Evolutionary conservation across 2,113 vertebrate genomes (phyloP).

Genomic region (Microtus pennsylvanicus): DNA sequence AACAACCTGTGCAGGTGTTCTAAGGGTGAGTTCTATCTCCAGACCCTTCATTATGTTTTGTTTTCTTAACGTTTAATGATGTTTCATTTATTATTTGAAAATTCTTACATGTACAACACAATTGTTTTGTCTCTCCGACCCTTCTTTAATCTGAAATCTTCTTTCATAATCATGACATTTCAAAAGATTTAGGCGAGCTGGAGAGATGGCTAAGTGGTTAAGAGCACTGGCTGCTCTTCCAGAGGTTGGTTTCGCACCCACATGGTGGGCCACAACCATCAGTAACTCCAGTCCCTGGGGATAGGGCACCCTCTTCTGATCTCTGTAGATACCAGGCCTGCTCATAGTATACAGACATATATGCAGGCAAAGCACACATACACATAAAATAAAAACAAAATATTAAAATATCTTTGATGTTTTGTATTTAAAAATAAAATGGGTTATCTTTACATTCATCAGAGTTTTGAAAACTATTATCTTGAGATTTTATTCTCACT

Average conservation of each 20-base stretch:
- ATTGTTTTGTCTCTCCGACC: neutral
- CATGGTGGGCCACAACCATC: neutral
- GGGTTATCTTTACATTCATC: neutral
- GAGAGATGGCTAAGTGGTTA: neutral
- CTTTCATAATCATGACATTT: neutral
- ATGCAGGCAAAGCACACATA: neutral
- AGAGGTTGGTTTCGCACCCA: neutral
- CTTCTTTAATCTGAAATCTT: neutral
- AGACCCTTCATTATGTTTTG: neutral
- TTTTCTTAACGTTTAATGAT: neutral
- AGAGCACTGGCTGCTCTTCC: neutral
- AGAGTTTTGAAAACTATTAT: neutral
- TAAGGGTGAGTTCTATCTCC: neutral
- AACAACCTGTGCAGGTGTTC: neutral
- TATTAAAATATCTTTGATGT: neutral
- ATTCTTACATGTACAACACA: neutral
- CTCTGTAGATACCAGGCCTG: neutral
- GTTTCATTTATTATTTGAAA: neutral
- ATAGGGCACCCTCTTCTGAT: neutral
- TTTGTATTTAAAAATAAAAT: neutral
- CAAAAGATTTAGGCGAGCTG: neutral
- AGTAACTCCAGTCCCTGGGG: neutral
- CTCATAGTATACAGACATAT: neutral
- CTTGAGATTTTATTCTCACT: neutral
- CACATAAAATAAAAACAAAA: neutral